Evolutionary conservation across 2,888 invertebrate genomes (phyloP).

Genomic region (Spilosoma lubricipeda): DNA sequence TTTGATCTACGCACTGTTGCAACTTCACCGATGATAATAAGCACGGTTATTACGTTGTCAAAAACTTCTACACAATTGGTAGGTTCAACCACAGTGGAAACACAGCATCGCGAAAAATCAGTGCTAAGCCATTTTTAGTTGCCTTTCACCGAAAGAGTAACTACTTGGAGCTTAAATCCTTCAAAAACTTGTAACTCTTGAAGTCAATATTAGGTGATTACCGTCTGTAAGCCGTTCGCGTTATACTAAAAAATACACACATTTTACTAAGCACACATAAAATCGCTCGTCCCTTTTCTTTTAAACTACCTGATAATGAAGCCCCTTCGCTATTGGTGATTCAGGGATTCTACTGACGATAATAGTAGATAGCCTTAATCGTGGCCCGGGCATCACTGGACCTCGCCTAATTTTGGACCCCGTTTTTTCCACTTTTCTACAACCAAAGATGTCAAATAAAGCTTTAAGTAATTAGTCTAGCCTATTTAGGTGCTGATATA

Average conservation of each 20-base stretch:
- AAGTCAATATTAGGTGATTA: too few species aligned
- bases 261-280: neutral
- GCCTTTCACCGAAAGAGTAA: too few species aligned
- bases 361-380: conserved; percentile 50
- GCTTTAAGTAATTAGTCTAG: conserved; percentile 34
- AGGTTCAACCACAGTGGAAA: too few species aligned
- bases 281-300: conserved; percentile 11
- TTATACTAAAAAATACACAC: neutral
- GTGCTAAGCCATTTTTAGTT: too few species aligned
- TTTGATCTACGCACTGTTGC: too few species aligned
- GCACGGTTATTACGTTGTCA: too few species aligned
- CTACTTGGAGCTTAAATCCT: too few species aligned
- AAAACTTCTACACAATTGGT: too few species aligned
- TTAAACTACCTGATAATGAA: conserved; percentile 39
- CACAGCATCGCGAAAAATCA: too few species aligned
- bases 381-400: conserved; percentile 25
- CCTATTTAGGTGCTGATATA: conserved; percentile 3
- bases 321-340: conserved; percentile 49
- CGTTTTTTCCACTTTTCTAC: conserved; percentile 40
- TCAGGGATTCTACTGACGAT: conserved; percentile 52
- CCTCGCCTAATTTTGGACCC: conserved; percentile 40
- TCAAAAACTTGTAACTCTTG: too few species aligned
- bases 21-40: too few species aligned
- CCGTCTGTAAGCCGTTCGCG: too few species aligned
- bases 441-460: conserved; percentile 30